Conservation (phyloP, 2,888 invertebrate genomes). For the Scaptomyza parva region DNA sequence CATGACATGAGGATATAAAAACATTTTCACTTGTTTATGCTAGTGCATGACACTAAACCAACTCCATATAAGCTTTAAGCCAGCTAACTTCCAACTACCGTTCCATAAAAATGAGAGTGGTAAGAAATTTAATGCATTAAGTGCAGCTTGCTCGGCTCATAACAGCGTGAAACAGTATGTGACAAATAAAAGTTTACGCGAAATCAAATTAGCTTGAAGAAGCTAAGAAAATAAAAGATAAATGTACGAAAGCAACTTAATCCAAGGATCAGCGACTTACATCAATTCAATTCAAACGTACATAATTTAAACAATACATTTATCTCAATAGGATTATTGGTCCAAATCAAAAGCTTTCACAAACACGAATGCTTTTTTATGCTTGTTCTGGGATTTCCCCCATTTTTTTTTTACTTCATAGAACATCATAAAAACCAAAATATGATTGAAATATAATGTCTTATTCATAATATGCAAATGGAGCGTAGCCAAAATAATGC, state of each 20-base stretch:
- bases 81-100: slow-evolving; percentile 1
- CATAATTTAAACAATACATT: not conserved
- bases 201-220: not conserved
- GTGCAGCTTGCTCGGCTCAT: slow-evolving; percentile 3
- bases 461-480: slow-evolving; percentile 71
- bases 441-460: slow-evolving; percentile 47
- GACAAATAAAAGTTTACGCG: not conserved
- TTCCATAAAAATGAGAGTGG: not conserved
- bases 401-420: slow-evolving; percentile 25
- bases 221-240: not conserved
- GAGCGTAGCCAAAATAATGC: slow-evolving; percentile 31
- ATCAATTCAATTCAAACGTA: not conserved
- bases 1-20: slow-evolving; percentile 1
- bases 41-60: slow-evolving; percentile 7
- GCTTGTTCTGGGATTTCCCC: not conserved
- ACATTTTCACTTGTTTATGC: slow-evolving; percentile 8
- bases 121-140: slow-evolving; percentile 11
- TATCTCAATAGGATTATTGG: slow-evolving; percentile 6
- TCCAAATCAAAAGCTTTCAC: slow-evolving; percentile 23
- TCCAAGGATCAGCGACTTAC: not conserved
- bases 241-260: not conserved
- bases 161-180: not conserved
- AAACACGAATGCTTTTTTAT: slow-evolving; percentile 2
- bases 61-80: slow-evolving; percentile 3
- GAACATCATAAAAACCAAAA: slow-evolving; percentile 32